A percentile compares a stretch with the other conserved stretches of the same genome.
Evolutionary conservation across 1,140 invertebrate species (phyloP).

Genomic region (Temnothorax nylanderi): DNA sequence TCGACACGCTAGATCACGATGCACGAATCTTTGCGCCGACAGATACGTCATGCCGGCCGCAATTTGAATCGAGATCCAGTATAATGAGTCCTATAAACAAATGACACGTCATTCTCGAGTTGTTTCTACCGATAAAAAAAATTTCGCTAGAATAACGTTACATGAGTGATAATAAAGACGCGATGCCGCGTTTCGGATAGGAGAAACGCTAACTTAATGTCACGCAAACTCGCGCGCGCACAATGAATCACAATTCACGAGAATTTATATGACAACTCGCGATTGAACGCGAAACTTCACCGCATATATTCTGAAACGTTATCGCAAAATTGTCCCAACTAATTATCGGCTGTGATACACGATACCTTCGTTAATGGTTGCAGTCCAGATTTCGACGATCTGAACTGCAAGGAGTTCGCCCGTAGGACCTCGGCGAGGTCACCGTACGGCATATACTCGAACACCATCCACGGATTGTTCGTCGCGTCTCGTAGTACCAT

Average conservation of each 20-base stretch:
- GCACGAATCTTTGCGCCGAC: conserved; percentile 95
- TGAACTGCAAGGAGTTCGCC: conserved; percentile 86
- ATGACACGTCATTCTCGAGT: not conserved
- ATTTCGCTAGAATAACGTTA: not conserved
- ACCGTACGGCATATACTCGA: conserved; percentile 96
- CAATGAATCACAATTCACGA: not conserved
- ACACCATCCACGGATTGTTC: conserved; percentile 95
- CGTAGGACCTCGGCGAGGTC: conserved; percentile 94
- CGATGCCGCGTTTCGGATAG: not conserved
- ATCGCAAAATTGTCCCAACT: not conserved
- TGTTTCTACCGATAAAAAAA: not conserved
- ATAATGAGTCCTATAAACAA: conserved; percentile 85
- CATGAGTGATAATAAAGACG: not conserved
- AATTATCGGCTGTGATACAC: conserved; percentile 67
- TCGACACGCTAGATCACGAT: conserved; percentile 95
- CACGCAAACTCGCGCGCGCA: not conserved
- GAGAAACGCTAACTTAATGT: not conserved
- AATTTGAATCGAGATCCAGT: conserved; percentile 89
- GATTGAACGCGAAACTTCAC: not conserved
- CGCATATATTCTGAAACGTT: not conserved
- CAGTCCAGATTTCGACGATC: conserved; percentile 80
- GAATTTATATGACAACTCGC: not conserved
- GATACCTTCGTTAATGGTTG: conserved; percentile 83
- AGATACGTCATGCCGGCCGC: conserved; percentile 96
- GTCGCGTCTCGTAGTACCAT: conserved; percentile 91